Evolutionary conservation across 1,140 invertebrate species (phyloP).

Genomic region (Cardiocondyla obscurior): DNA sequence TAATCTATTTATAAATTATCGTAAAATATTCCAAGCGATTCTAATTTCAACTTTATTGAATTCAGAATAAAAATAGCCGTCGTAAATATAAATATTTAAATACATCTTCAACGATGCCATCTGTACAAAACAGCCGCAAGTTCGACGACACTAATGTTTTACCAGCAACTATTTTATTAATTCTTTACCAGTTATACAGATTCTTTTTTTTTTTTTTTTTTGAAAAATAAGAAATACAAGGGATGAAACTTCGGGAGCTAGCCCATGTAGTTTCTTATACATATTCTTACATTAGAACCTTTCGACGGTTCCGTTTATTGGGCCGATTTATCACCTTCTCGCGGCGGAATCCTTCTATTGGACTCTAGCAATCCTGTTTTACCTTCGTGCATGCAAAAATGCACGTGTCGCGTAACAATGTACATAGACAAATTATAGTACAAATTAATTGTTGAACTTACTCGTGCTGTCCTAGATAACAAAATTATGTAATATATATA

Average conservation of each 20-base stretch:
- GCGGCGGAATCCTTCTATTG: too few relatives aligned
- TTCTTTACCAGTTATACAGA: too few relatives aligned
- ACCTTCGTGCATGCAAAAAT: too few relatives aligned
- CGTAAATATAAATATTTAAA: neutral
- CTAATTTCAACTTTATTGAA: slow-evolving; percentile 23
- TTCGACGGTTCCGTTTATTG: too few relatives aligned
- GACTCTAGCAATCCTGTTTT: too few relatives aligned
- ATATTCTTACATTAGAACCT: too few relatives aligned
- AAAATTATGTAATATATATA: neutral
- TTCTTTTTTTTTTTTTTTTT: too few relatives aligned
- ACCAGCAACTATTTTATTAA: too few relatives aligned
- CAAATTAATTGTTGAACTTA: neutral
- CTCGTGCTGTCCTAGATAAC: neutral
- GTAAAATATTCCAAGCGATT: slow-evolving; percentile 25
- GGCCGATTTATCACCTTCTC: too few relatives aligned
- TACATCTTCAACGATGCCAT: neutral
- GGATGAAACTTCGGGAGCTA: too few relatives aligned
- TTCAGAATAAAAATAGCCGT: neutral
- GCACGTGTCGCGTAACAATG: neutral
- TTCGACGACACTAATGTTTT: neutral
- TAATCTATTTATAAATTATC: slow-evolving; percentile 19
- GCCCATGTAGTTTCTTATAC: too few relatives aligned
- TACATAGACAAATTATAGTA: neutral
- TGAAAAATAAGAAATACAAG: too few relatives aligned
- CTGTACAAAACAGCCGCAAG: neutral